Percentiles rank a stretch among this genome's conserved stretches.
Evolutionary conservation across 2,113 vertebrate species (phyloP).

Genomic region (Limnothrissa miodon): DNA sequence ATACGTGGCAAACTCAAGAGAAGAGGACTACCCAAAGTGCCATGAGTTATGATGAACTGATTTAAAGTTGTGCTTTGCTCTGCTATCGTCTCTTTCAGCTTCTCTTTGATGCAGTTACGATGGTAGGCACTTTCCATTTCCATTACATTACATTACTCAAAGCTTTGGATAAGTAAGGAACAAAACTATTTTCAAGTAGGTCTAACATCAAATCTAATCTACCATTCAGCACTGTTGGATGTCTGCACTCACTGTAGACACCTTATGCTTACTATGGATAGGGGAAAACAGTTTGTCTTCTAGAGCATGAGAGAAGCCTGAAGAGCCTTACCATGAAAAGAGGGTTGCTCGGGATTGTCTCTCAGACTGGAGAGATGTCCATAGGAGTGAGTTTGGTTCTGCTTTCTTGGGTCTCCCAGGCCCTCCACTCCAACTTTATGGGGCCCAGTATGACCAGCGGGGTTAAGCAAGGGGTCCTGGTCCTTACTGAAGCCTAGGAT

Average conservation of each 20-base stretch:
- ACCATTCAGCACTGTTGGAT: neutral
- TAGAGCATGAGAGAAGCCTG: neutral
- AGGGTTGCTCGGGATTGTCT: slow-evolving; percentile 49
- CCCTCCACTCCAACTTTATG: slow-evolving; percentile 57
- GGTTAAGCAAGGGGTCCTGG: slow-evolving; percentile 67
- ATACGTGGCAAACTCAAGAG: neutral
- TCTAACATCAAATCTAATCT: too few species aligned
- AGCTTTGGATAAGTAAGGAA: neutral
- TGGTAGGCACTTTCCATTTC: neutral
- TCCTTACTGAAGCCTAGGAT: slow-evolving; percentile 79
- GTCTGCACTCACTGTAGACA: neutral
- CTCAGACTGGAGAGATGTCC: slow-evolving; percentile 58
- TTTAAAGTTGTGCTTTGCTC: neutral
- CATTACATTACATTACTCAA: neutral
- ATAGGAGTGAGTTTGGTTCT: slow-evolving; percentile 45
- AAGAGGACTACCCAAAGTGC: neutral
- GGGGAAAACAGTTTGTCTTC: neutral
- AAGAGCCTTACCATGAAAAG: slow-evolving; percentile 62
- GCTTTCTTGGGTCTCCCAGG: slow-evolving; percentile 50
- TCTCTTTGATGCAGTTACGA: neutral
- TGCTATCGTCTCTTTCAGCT: neutral
- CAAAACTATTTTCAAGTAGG: neutral
- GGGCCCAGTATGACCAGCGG: slow-evolving; percentile 42
- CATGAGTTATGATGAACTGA: neutral
- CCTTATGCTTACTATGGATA: neutral